Evolutionary conservation across 2,888 invertebrate species (phyloP), one percentile per base, ranked within the genome.

Genomic region (Seira sanloemensis): DNA sequence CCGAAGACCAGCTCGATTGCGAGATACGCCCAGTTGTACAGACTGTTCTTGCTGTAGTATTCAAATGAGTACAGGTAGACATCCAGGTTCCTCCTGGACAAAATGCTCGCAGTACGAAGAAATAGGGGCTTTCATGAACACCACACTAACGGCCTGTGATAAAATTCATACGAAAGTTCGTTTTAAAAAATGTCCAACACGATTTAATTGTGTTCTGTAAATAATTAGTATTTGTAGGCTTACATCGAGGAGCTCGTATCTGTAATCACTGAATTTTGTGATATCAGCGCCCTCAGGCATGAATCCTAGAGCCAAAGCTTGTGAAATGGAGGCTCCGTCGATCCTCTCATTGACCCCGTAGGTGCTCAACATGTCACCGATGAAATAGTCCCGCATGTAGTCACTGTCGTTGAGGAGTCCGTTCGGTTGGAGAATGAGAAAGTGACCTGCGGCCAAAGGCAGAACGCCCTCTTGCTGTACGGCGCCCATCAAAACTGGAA

Each of bases 51-150:
- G 7, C 75, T 73, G 72, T 87, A 76, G 37, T 87, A 72, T 62
- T 89, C 89, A 24, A 88, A 87, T 2, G 84, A 84, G 79, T 89
- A 89, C 1, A 89, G 78, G 25, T 86, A 89, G 0, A 89, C 87
- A 26, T 78, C 46, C 5, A 76, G 66, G n/a, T 78, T 21, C 21
- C 86, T 18, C 54, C 79, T 50, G 46, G 84, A 85, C 7, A 89
- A 19, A 50, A 88, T 87, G 24, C 88, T 86, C 0, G 86, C 86
- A n/a, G 87, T 87, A 27, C 84, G 46, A 12, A 80, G 58, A 12
- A 88, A 37, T 67, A 0, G 88, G 85, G 2, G 82, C 87, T 82
- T 89, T 89, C 82, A 89, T 83, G 54, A 86, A 85, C 0, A 83
- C 23, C 0, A 78, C 86, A 66, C 81, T 88, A 7, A 37, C 12